Base-by-base conservation (phyloP, 2,888 invertebrate species). In the Nebria salina region DNA sequence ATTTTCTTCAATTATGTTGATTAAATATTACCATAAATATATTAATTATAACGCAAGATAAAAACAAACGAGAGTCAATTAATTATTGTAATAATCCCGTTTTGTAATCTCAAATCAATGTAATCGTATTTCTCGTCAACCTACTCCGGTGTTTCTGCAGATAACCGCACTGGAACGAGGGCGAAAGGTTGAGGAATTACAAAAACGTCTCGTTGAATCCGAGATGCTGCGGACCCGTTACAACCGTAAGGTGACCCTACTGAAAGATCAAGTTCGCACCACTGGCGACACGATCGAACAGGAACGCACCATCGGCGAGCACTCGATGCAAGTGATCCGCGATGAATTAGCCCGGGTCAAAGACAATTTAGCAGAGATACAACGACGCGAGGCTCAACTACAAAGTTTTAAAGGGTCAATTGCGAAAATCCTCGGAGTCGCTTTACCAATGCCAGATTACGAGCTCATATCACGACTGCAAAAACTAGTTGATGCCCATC, bases 401-500 rank as follows among this genome's bases (percentile, higher is more conserved):
- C 93, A 93, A 85, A 95, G 93, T 86, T 95, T 97, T 86, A 93
- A 92, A 80, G 88, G 90, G 82, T 91, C 92, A 34, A 88, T 92
- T 5, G 91, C 90, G 54, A 92, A 92, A 86, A 88, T 92, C 76
- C 86, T 92, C 11, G 91, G 91, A 0, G 89, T 91, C 73, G 89
- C 90, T 4, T 82, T 88, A 54, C 91, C 92, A 70, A 90, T 91
- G 83, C 91, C 92, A 4, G 90, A 90, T 84, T 92, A 92, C 86
- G 93, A 93, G 86, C 88, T 93, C 65, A 90, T 93, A 82, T 89
- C 91, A 26, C 89, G 95, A 0, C 90, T 96, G 41, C 96, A 96
- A 88, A 96, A 96, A 87, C 89, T 96, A 84, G 95, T 96, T 76
- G 94, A 95, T 84, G 96, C 96, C 0, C 96, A 96, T 88, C 94